These are phyloP conservation scores for Sebastes vulpes DNA, from an alignment of 2,797 vertebrate genomes.

Conservation along the genomic window DNA sequence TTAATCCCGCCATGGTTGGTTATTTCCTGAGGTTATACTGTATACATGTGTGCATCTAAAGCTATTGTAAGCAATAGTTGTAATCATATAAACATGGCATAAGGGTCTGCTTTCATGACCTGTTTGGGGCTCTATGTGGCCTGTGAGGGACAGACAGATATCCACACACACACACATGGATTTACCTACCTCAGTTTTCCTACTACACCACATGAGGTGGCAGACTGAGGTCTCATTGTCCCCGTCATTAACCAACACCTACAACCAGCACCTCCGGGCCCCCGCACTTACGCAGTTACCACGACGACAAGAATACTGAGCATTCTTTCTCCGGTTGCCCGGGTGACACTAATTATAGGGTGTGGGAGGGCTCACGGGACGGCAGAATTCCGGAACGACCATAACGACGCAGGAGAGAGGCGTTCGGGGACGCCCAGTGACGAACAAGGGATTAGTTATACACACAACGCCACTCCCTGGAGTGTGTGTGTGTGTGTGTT, in stretches of 20 bases:
- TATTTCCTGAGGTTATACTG: slow-evolving; percentile 19
- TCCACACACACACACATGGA: not conserved
- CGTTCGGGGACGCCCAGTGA: slow-evolving; percentile 77
- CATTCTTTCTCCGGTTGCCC: slow-evolving; percentile 82
- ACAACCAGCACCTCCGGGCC: slow-evolving; percentile 65
- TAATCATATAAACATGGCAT: slow-evolving; percentile 13
- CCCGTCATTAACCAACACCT: slow-evolving; percentile 70
- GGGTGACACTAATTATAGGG: slow-evolving; percentile 81
- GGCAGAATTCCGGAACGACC: slow-evolving; percentile 74
- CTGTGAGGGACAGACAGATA: not conserved
- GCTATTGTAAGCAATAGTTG: slow-evolving; percentile 4
- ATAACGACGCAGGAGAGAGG: slow-evolving; percentile 67
- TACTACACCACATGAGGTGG: slow-evolving; percentile 35
- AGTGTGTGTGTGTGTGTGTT: slow-evolving; percentile 57
- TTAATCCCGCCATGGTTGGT: not conserved
- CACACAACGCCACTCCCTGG: slow-evolving; percentile 71
- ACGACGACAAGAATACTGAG: slow-evolving; percentile 75
- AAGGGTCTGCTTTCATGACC: slow-evolving; percentile 5
- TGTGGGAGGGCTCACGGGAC: slow-evolving; percentile 80
- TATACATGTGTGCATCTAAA: not conserved
- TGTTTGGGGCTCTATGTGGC: not conserved
- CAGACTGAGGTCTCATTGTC: slow-evolving; percentile 69
- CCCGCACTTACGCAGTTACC: slow-evolving; percentile 71
- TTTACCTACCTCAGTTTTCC: slow-evolving; percentile 15
- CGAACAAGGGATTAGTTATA: slow-evolving; percentile 77